These are phyloP conservation scores for Colinus virginianus DNA, from an alignment of 2,113 vertebrate species.

Conservation along the genomic window DNA sequence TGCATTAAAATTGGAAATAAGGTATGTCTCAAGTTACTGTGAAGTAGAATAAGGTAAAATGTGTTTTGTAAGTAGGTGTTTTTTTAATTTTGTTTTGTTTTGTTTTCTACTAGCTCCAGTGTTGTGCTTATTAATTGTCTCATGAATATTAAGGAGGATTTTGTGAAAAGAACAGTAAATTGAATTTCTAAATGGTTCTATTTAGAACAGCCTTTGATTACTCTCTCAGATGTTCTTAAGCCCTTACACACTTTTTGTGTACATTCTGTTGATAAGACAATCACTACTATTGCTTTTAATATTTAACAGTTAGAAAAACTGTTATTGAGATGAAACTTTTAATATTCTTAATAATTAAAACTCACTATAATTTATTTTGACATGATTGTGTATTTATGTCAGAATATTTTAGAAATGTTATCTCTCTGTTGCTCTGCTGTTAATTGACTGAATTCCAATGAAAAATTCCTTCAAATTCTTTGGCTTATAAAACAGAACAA, in stretches of 20 bases:
- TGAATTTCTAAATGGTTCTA: not conserved
- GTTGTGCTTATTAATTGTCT: not conserved
- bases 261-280: not conserved
- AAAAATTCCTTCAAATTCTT: not conserved
- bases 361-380: not conserved
- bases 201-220: not conserved
- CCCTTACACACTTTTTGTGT: not conserved
- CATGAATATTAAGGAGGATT: not conserved
- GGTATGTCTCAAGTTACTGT: not conserved
- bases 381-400: not conserved
- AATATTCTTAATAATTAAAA: not conserved
- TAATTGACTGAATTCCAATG: not conserved
- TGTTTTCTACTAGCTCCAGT: not conserved
- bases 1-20: not conserved
- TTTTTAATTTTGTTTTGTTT: not conserved
- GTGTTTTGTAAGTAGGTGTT: not conserved
- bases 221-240: not conserved
- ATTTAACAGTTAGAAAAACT: not conserved
- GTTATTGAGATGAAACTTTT: not conserved
- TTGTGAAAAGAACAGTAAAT: not conserved
- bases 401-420: not conserved
- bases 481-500: not conserved
- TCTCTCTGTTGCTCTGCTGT: not conserved
- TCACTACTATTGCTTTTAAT: not conserved
- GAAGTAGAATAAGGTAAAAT: not conserved